Conservation (phyloP, 2,797 vertebrate species). For the Smutsia gigantea region DNA sequence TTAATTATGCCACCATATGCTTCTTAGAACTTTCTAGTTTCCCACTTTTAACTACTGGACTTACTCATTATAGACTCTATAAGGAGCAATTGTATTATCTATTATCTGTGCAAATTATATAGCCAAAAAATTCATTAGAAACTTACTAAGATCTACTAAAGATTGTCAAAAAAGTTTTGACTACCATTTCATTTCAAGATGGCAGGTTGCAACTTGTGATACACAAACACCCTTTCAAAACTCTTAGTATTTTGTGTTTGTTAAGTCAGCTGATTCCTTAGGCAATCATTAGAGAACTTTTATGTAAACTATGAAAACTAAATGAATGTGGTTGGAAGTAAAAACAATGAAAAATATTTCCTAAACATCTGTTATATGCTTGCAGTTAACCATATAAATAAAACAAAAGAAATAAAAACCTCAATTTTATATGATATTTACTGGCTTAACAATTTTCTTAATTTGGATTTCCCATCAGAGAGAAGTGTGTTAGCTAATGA, state of each 20-base stretch:
- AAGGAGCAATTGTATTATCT: not conserved
- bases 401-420: constrained; percentile 35
- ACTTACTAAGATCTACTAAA: not conserved
- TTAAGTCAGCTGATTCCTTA: not conserved
- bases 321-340: not conserved
- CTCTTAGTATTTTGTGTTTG: not conserved
- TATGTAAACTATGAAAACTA: not conserved
- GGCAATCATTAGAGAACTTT: not conserved
- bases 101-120: not conserved
- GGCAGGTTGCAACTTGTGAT: not conserved
- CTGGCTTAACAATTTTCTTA: not conserved
- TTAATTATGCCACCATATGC: not conserved
- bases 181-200: not conserved
- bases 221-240: not conserved
- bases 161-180: not conserved
- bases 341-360: constrained; percentile 42
- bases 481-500: constrained; percentile 34
- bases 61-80: not conserved
- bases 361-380: constrained; percentile 7
- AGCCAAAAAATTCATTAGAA: not conserved
- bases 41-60: not conserved
- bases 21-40: not conserved
- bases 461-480: constrained; percentile 47
- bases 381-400: not conserved
- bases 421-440: constrained; percentile 59